Percentiles rank a stretch among this genome's conserved stretches.
Conservation (phyloP, 2,113 vertebrate genomes). For the Datnioides undecimradiatus region DNA sequence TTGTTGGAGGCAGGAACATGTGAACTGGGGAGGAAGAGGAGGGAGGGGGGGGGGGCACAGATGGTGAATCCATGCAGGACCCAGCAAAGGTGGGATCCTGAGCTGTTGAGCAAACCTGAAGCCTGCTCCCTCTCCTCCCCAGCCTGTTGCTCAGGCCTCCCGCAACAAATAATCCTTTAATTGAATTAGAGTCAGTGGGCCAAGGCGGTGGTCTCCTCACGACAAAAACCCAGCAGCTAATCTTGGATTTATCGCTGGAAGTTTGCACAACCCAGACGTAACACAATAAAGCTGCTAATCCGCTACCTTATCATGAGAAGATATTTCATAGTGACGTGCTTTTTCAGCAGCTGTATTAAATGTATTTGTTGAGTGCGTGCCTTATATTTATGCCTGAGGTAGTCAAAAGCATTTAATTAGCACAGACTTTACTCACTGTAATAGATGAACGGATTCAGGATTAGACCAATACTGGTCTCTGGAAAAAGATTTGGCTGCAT, state of each 20-base stretch:
- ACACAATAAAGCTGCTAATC: too few species aligned
- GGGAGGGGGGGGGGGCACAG: conserved; percentile 92
- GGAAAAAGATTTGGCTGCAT: too few species aligned
- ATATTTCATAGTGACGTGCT: too few species aligned
- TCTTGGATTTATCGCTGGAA: too few species aligned
- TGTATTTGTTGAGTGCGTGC: too few species aligned
- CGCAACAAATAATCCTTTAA: conserved; percentile 98
- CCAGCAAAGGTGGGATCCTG: conserved; percentile 93
- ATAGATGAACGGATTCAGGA: too few species aligned
- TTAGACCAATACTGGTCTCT: too few species aligned
- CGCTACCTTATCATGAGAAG: too few species aligned
- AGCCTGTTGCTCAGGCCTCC: conserved; percentile 74
- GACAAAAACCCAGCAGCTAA: conserved; percentile 61
- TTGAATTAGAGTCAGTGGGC: conserved; percentile 97
- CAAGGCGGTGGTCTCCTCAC: conserved; percentile 87
- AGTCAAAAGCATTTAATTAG: too few species aligned
- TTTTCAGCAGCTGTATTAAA: too few species aligned
- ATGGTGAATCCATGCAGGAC: conserved; percentile 96
- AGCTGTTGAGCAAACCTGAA: conserved; percentile 78
- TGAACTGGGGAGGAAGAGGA: conserved; percentile 83
- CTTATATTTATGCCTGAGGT: too few species aligned
- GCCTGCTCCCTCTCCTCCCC: conserved; percentile 34
- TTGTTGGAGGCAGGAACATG: conserved; percentile 95
- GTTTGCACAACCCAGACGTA: background rate
- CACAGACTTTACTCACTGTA: too few species aligned